Conservation (phyloP, 2,888 invertebrate genomes). For the Cephus nigrinus region DNA sequence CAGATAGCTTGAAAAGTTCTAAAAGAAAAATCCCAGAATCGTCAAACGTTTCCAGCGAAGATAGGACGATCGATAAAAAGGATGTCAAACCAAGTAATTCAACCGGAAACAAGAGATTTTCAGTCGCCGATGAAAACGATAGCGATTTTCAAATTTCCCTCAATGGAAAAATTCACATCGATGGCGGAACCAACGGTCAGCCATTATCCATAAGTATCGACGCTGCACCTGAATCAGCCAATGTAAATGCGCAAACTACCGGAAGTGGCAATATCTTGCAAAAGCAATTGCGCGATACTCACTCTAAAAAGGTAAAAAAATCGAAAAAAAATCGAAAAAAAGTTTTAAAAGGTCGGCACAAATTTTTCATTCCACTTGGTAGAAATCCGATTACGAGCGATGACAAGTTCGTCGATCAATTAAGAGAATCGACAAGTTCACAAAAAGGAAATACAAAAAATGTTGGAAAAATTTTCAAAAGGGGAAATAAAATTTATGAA, state of each 20-base stretch:
- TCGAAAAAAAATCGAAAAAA: neutral
- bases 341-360: neutral
- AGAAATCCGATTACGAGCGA: neutral
- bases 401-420: neutral
- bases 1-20: neutral
- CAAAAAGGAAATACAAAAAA: neutral
- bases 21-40: neutral
- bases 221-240: constrained; percentile 24
- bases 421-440: neutral
- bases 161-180: constrained; percentile 43
- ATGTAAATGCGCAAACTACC: neutral
- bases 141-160: constrained; percentile 41
- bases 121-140: neutral
- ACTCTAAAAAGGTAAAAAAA: neutral
- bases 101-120: neutral
- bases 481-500: neutral
- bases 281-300: neutral
- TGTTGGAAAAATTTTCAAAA: neutral
- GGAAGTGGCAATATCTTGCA: neutral
- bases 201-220: constrained; percentile 43
- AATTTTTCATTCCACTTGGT: neutral
- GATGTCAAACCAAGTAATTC: neutral
- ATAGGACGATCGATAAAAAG: neutral
- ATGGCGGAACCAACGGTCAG: constrained; percentile 33
- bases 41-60: neutral